Base-by-base conservation (phyloP, 2,113 vertebrate genomes). In the Misgurnus anguillicaudatus region DNA sequence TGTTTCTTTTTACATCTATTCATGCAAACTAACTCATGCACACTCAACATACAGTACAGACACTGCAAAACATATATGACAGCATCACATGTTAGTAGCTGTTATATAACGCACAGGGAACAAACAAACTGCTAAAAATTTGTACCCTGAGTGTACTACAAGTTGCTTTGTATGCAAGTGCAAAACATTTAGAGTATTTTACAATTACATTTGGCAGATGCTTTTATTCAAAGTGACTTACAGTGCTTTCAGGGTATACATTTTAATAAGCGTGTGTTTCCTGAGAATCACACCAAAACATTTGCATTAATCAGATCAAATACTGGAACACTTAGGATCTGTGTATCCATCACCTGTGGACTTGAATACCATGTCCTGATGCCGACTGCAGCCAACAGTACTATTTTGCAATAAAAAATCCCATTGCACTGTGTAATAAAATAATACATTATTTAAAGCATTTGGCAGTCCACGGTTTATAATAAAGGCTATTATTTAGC, bases 21-120 rank as follows among this genome's bases (percentile, higher is more conserved):
- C 36, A 61, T 11, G 31, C 11, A 75, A 64, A 45, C 41, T 38
- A 42, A 75, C 42, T 2, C 42, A 75, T 51, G 73, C 41, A 4
- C 31, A 7, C 14, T 17, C 48, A 48, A 62, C 42, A 55, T 16
- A 60, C 10, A 73, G 36, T 16, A 60, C 10, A 73, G n/a, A 70
- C 38, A 60, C n/a, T 45, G 19, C 38, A 51, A 61, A 75, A 75
- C 45, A n/a, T 9, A 48, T 48, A 45, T 64, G 31, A 38, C 24
- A 10, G 41, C 14, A 14, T 47, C 31, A 61, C 10, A 72, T 42
- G 36, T 4, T 10, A 17, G 51, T 39, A 38, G 14, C 19, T 9
- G 17, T 76, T 76, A 76, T 53, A 53, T 64, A 64, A 64, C 45
- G 10, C 57, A 62, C 16, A 57, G 8, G 17, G 48, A 51, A 51